A percentile compares a stretch with the other conserved stretches of the same genome.
These are phyloP conservation scores for Drosophila mettleri DNA, from an alignment of 2,888 invertebrate species.

Conservation along the genomic window DNA sequence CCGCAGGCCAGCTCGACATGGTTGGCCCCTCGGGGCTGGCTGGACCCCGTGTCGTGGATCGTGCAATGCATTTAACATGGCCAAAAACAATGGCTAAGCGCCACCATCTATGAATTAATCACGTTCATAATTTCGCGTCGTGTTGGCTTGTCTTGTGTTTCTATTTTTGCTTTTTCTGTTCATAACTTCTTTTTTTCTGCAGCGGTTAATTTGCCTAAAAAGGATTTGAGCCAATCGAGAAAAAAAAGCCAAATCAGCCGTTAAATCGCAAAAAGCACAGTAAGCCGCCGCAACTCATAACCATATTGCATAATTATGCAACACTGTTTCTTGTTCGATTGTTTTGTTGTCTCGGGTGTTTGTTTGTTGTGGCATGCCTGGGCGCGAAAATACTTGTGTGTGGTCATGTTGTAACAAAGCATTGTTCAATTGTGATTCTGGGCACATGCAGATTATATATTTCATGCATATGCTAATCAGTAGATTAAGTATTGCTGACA, in stretches of 20 bases:
- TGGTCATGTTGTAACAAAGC: slow-evolving; percentile 78
- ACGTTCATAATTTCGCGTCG: slow-evolving; percentile 79
- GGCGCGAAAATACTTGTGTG: slow-evolving; percentile 79
- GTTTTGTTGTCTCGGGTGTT: slow-evolving; percentile 53
- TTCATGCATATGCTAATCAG: slow-evolving; percentile 7
- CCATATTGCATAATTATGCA: slow-evolving; percentile 77
- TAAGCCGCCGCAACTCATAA: slow-evolving; percentile 48
- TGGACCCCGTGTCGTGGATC: slow-evolving; percentile 63
- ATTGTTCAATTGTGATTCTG: slow-evolving; percentile 56
- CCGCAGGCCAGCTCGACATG: slow-evolving; percentile 47
- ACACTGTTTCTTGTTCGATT: slow-evolving; percentile 28
- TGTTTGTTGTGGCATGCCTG: slow-evolving; percentile 69
- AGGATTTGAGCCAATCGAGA: slow-evolving; percentile 57
- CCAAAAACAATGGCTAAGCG: slow-evolving; percentile 78
- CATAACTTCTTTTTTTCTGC: slow-evolving; percentile 55
- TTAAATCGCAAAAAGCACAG: slow-evolving; percentile 55
- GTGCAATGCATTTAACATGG: slow-evolving; percentile 53
- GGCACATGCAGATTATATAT: slow-evolving; percentile 53
- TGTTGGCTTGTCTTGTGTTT: slow-evolving; percentile 57
- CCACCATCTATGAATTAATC: slow-evolving; percentile 82
- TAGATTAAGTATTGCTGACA: background rate
- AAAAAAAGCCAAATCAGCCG: slow-evolving; percentile 44
- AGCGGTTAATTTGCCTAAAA: slow-evolving; percentile 77
- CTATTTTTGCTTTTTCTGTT: slow-evolving; percentile 35
- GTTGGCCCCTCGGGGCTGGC: slow-evolving; percentile 48